A percentile compares a stretch with the other conserved stretches of the same genome.
Conservation (phyloP, 2,888 invertebrate species). For the Perizoma affinitatum region DNA sequence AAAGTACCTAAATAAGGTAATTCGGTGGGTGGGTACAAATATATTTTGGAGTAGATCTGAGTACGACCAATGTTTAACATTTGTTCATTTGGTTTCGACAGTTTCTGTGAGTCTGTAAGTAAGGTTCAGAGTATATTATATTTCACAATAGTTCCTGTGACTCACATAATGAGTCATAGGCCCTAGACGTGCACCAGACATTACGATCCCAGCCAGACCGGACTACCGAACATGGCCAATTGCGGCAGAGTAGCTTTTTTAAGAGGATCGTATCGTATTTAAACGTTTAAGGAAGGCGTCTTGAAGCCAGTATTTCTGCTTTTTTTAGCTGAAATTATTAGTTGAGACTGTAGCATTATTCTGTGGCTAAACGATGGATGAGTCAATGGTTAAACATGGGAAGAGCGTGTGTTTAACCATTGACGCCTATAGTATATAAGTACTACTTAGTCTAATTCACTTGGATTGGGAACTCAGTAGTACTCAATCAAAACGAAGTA, state of each 20-base stretch:
- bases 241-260: conserved; percentile 23
- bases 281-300: conserved; percentile 12
- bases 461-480: no score
- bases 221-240: conserved; percentile 42
- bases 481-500: no score
- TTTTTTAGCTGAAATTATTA: conserved; percentile 12
- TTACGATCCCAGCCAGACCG: conserved; percentile 51
- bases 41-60: no score
- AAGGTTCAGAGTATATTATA: neutral
- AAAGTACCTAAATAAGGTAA: no score
- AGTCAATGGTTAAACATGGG: neutral
- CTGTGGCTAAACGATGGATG: conserved; percentile 8
- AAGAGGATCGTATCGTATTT: conserved; percentile 3
- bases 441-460: no score
- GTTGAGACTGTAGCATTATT: neutral
- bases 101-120: no score
- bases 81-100: no score
- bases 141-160: conserved; percentile 2
- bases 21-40: no score
- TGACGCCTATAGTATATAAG: no score
- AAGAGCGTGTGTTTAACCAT: no score
- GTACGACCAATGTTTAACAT: no score
- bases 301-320: conserved; percentile 12
- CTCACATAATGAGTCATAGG: conserved; percentile 19
- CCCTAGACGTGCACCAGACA: conserved; percentile 55